Evolutionary conservation across 2,888 invertebrate genomes (phyloP), one percentile per base, ranked within the genome.

Genomic region (Tachystola acroxantha): DNA sequence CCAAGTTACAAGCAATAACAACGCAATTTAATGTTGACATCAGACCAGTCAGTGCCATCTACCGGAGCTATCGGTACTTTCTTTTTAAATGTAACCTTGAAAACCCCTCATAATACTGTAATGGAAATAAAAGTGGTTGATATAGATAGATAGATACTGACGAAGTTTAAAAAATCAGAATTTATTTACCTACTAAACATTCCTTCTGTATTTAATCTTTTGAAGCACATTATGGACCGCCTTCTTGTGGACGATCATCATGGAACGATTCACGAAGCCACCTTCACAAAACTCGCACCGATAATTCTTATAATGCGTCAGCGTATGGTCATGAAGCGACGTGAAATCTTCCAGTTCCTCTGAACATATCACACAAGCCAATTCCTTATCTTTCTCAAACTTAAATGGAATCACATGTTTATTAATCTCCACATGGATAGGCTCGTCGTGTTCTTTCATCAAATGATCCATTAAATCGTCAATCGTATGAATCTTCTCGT

Each of bases 281-380:
- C 79, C 75, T 1, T 76, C 71, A 41, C 89, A 89, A 0, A 80
- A 62, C 13, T 85, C 79, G 42, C 89, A 89, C 7, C 81, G 71
- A 43, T 81, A 81, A 60, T 89, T 81, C 19, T 62, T 58, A 14
- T 53, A 80, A 38, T 80, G 80, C 0, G 49, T 46, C 25, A 71
- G 73, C 80, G 80, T 79, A 20, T 76, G 76, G 28, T 67, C 65
- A 1, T 67, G 33, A 4, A 75, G 40, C 0, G 68, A 53, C 53
- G 72, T 68, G 35, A 72, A 75, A 34, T 67, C 70, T 3, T 59
- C 62, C 14, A 57, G 67, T 10, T 46, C 45, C 2, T 48, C 32
- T 36, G 42, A 72, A 72, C 6, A 61, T 22, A 0, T n/a, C 9
- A 51, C 53, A 11, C 73, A 73, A 31, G 48, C 48, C 0, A 51